Conservation (phyloP, 2,113 vertebrate genomes). For the Eptatretus burgeri region DNA sequence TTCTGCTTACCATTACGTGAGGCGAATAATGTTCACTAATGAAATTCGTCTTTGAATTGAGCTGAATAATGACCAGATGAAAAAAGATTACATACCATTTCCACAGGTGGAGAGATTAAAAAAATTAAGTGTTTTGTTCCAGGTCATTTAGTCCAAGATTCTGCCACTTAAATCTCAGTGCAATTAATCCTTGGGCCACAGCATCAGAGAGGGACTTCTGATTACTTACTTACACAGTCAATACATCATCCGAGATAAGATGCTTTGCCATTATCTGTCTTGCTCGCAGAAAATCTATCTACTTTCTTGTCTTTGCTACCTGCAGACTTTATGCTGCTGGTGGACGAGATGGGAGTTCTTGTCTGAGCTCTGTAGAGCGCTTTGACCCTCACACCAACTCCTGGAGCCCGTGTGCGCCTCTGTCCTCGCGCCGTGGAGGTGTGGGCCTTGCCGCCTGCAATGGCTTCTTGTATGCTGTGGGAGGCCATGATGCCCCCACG, state of each 20-base stretch:
- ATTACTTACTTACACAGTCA: no score
- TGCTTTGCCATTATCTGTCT: constrained; percentile 7
- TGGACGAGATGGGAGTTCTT: constrained; percentile 31
- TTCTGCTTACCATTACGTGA: no score
- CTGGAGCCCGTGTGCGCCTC: constrained; percentile 33
- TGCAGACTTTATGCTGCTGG: constrained; percentile 31
- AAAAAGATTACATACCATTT: not conserved
- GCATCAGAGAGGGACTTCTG: not conserved
- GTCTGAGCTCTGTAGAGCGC: constrained; percentile 34
- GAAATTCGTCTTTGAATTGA: no score
- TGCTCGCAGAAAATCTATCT: constrained; percentile 5
- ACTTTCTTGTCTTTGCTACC: not conserved
- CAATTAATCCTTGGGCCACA: no score
- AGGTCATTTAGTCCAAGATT: no score
- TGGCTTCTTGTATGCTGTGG: constrained; percentile 31
- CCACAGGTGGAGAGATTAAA: constrained; percentile 2
- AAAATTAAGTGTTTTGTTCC: not conserved
- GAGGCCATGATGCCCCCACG: constrained; percentile 31
- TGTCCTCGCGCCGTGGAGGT: constrained; percentile 33
- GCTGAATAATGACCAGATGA: not conserved
- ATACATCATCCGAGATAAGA: no score
- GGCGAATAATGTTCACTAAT: no score
- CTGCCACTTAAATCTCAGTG: no score
- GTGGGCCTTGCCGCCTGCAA: constrained; percentile 31
- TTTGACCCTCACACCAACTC: constrained; percentile 37